Evolutionary conservation across 2,113 vertebrate genomes (phyloP).

Genomic region (Platycercus adscitus): DNA sequence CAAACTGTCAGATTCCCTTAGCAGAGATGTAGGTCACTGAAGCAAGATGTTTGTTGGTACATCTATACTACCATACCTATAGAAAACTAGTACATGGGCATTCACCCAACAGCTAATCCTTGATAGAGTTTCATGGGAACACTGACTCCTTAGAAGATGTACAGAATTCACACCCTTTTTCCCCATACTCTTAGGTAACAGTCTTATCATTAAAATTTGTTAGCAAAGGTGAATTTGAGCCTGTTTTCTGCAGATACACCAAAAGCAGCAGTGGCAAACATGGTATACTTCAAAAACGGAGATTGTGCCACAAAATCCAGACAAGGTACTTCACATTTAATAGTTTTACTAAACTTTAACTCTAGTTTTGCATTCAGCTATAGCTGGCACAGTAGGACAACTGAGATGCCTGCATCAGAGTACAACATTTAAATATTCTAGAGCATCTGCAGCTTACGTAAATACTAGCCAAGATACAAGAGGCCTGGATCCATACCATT

Average conservation of each 20-base stretch:
- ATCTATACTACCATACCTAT: background rate
- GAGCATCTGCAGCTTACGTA: background rate
- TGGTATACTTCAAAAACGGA: background rate
- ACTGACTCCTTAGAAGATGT: background rate
- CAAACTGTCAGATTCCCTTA: background rate
- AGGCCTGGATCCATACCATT: background rate
- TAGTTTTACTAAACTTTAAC: background rate
- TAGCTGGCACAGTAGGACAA: background rate
- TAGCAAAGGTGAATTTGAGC: background rate
- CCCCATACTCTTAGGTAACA: background rate
- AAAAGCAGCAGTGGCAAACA: background rate
- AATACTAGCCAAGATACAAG: background rate
- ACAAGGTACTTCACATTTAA: background rate
- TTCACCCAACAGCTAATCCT: background rate
- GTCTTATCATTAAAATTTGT: background rate
- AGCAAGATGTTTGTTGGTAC: background rate
- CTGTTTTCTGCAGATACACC: background rate
- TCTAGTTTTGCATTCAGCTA: background rate
- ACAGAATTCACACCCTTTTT: rapidly evolving
- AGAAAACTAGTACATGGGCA: background rate
- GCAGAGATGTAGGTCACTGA: background rate
- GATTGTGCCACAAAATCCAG: background rate
- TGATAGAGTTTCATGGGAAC: background rate
- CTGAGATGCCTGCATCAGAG: background rate
- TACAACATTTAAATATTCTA: background rate